These are phyloP conservation scores for Dunckerocampus dactyliophorus DNA, from an alignment of 2,113 vertebrate genomes.

Conservation along the genomic window DNA sequence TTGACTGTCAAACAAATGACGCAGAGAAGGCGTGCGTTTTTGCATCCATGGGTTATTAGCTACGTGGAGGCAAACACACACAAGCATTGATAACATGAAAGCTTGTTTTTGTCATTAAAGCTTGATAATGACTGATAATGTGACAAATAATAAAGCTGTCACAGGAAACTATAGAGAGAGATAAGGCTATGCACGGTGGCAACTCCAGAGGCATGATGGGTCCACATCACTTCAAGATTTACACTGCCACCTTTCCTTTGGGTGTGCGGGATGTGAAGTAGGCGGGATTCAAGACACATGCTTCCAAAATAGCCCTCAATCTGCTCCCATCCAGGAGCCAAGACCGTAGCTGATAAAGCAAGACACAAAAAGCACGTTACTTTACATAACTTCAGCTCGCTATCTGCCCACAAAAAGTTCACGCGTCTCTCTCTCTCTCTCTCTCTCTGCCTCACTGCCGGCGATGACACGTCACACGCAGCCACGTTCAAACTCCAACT, in stretches of 20 bases:
- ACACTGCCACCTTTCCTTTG: constrained; percentile 9
- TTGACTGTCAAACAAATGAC: constrained; percentile 30
- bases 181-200: not conserved
- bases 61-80: constrained; percentile 1
- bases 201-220: too few species aligned
- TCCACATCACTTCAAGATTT: not conserved
- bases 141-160: constrained; percentile 1
- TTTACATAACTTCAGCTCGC: not conserved
- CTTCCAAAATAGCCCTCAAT: constrained; percentile 5
- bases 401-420: not conserved
- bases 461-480: too few species aligned
- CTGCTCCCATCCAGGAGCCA: constrained; percentile 12
- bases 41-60: constrained; percentile 11
- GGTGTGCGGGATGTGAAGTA: not conserved
- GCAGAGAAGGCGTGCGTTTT: constrained; percentile 9
- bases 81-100: constrained; percentile 11
- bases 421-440: too few species aligned
- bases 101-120: not conserved
- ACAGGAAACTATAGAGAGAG: not conserved
- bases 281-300: constrained; percentile 1
- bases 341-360: not conserved
- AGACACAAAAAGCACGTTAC: not conserved
- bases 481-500: constrained; percentile 20
- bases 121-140: not conserved
- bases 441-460: too few species aligned